Evolutionary conservation across 2,113 vertebrate species (phyloP), one percentile per base, ranked within the genome.

Genomic region (Rutilus rutilus): DNA sequence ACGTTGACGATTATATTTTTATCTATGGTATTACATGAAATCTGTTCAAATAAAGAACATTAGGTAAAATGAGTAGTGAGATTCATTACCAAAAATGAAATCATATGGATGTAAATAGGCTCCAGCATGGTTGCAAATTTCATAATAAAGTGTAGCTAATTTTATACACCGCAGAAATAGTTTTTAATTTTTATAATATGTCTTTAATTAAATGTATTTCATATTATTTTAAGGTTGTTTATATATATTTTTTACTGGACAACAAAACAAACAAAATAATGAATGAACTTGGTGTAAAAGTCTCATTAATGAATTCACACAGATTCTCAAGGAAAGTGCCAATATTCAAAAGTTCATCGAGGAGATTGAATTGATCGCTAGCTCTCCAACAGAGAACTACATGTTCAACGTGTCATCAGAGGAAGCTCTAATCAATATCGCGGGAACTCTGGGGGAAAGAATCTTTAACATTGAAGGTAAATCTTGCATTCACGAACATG

Each of bases 391-490:
- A 87, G 96, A 96, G 27, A 97, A 95, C 59, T 96, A 94, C 91
- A 99, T 98, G 92, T 99, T 98, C 89, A 98, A 98, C 10, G 98
- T 99, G 73, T 97, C 98, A 0, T 96, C 96, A 54, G 97, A 99
- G 85, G 95, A 93, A 1, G 96, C 94, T 0, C 95, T 99, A 3
- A 93, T 96, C 77, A 97, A 96, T 90, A 97, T 99, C 80, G 96
- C 97, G 59, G 97, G 96, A 85, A 94, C 96, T 0, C 90, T 99
- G 78, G 97, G 97, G 59, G 97, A 96, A 74, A 96, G 97, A 2
- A 99, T 99, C 93, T 99, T 99, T 93, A 98, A 96, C 91, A 98
- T 99, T 86, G 98, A 99, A 95, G 98, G 98, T 99, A 94, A 82
- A 80, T 25, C 6, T 33, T 78, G n/a, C 6, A 36, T 47, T 25